phyloP scores from a whole-genome alignment of 1,140 invertebrate species.

The Drosophila parvula region DNA sequence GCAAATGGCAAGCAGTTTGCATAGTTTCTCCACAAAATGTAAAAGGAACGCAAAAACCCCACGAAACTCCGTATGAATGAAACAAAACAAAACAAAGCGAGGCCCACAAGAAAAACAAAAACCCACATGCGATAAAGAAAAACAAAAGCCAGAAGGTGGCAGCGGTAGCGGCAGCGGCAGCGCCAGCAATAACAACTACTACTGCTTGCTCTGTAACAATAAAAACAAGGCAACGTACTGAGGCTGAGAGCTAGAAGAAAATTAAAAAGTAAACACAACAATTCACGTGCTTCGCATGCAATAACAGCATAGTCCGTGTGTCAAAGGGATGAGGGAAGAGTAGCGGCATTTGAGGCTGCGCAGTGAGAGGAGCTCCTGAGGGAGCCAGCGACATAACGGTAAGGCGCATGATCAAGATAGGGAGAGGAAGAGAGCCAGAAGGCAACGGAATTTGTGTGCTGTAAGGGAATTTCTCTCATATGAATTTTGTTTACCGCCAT shows the following conservation, averaged over 20 bases:
- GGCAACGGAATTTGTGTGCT: slow-evolving; percentile 35
- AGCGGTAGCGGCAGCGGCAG: slow-evolving; percentile 12
- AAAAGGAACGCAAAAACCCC: slow-evolving; percentile 12
- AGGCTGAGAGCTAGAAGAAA: slow-evolving; percentile 60
- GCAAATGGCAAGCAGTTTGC: slow-evolving; percentile 56
- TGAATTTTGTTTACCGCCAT: slow-evolving; percentile 71
- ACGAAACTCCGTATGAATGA: slow-evolving; percentile 59
- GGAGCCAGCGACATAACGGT: background rate
- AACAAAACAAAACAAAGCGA: slow-evolving; percentile 53
- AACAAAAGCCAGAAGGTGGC: slow-evolving; percentile 50
- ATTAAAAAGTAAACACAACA: slow-evolving; percentile 81
- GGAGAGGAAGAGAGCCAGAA: background rate
- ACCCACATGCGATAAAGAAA: slow-evolving; percentile 59
- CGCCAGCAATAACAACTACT: slow-evolving; percentile 26
- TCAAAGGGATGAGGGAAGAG: background rate
- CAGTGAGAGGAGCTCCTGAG: slow-evolving; percentile 10
- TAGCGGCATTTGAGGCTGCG: slow-evolving; percentile 38
- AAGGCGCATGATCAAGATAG: slow-evolving; percentile 6
- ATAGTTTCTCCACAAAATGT: slow-evolving; percentile 16
- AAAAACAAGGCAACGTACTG: slow-evolving; percentile 34
- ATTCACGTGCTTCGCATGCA: slow-evolving; percentile 72
- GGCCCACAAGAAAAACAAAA: slow-evolving; percentile 51
- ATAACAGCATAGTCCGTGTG: slow-evolving; percentile 13
- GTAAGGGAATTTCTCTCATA: slow-evolving; percentile 56
- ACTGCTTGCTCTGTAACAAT: slow-evolving; percentile 17